A percentile compares a stretch with the other conserved stretches of the same genome.
These are phyloP conservation scores for Pardosa pseudoannulata DNA, from an alignment of 2,888 invertebrate genomes.

Conservation along the genomic window DNA sequence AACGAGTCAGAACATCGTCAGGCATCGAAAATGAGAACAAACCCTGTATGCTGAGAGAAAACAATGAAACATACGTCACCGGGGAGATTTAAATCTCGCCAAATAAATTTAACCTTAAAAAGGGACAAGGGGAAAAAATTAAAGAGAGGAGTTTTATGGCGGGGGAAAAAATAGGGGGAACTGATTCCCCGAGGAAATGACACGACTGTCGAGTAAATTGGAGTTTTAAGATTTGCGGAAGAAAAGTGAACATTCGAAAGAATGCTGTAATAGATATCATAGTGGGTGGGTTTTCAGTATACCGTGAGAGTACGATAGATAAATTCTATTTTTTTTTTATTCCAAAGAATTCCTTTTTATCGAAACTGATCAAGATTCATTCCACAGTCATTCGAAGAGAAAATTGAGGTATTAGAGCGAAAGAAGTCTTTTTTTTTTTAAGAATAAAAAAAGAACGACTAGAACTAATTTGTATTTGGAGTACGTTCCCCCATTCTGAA, in stretches of 20 bases:
- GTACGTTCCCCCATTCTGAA: too few relatives aligned
- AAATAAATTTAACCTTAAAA: constrained; percentile 1
- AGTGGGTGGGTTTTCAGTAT: too few relatives aligned
- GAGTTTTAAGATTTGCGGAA: neutral
- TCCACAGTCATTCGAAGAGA: too few relatives aligned
- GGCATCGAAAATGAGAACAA: neutral
- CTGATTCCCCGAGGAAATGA: neutral
- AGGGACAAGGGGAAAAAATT: neutral
- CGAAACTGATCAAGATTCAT: too few relatives aligned
- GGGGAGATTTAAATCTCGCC: neutral
- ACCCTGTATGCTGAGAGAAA: neutral
- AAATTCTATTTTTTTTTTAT: too few relatives aligned
- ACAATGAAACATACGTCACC: neutral
- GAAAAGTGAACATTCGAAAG: neutral
- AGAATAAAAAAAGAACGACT: too few relatives aligned
- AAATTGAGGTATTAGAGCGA: too few relatives aligned
- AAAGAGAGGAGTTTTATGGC: neutral
- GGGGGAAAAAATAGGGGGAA: neutral
- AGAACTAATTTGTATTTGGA: too few relatives aligned
- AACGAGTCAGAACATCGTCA: neutral
- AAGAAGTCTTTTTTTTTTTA: too few relatives aligned
- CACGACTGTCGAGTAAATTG: neutral
- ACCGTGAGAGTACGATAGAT: too few relatives aligned
- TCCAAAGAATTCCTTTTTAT: too few relatives aligned
- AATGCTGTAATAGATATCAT: neutral